Evolutionary conservation across 2,113 vertebrate genomes (phyloP).

Genomic region (Hemicordylus capensis): DNA sequence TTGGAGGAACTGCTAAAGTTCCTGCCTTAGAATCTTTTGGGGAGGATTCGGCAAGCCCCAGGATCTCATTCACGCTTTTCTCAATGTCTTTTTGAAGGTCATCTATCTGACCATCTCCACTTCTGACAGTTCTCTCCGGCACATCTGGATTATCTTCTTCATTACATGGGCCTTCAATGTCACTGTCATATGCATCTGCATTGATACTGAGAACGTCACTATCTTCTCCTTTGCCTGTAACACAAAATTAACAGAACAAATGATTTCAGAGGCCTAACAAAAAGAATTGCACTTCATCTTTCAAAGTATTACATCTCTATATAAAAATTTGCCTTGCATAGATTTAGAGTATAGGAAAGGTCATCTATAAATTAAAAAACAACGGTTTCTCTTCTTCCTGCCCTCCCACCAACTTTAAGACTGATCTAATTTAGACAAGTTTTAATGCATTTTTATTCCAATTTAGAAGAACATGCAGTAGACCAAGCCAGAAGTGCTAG

Average conservation of each 20-base stretch:
- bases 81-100: conserved; percentile 95
- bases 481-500: conserved; percentile 32
- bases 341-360: conserved; percentile 35
- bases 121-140: conserved; percentile 53
- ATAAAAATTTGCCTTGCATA: conserved; percentile 11
- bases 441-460: conserved; percentile 56
- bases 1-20: conserved; percentile 42
- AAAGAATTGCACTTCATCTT: conserved; percentile 31
- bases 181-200: conserved; percentile 93
- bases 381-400: conserved; percentile 21
- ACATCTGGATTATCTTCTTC: conserved; percentile 75
- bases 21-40: conserved; percentile 65
- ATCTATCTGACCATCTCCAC: conserved; percentile 78
- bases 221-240: conserved; percentile 89
- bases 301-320: not conserved
- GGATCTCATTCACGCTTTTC: conserved; percentile 93
- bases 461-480: conserved; percentile 47
- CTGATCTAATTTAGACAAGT: conserved; percentile 54
- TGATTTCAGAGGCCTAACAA: conserved; percentile 4
- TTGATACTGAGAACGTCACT: conserved; percentile 97
- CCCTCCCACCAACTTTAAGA: conserved; percentile 38
- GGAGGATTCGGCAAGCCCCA: conserved; percentile 78
- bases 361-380: conserved; percentile 4
- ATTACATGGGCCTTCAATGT: conserved; percentile 91
- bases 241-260: conserved; percentile 39